phyloP scores from a whole-genome alignment of 2,797 vertebrate species.

The Spinibarbus caldwelli region DNA sequence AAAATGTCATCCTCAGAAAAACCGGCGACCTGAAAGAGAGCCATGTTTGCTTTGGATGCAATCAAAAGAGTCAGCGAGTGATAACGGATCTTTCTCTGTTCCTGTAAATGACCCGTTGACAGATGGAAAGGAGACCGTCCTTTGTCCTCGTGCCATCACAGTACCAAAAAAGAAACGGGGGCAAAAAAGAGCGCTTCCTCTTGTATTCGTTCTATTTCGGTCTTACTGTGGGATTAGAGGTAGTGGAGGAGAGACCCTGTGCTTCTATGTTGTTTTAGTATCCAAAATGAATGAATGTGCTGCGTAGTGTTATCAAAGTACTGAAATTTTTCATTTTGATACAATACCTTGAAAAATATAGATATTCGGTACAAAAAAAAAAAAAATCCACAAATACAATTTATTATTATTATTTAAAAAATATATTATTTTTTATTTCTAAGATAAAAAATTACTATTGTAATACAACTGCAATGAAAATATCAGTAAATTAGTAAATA shows the following conservation, averaged over 20 bases:
- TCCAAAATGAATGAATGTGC: neutral
- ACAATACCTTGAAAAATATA: neutral
- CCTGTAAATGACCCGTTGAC: conserved; percentile 59
- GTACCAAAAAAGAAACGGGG: conserved; percentile 37
- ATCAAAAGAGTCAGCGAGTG: conserved; percentile 47
- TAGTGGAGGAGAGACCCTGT: neutral
- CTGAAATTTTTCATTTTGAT: neutral
- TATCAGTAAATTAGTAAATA: no score
- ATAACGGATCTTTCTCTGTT: conserved; percentile 59
- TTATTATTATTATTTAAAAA: no score
- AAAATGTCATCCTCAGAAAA: conserved; percentile 47
- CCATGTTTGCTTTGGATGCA: conserved; percentile 59
- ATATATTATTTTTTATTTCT: no score
- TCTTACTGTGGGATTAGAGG: conserved; percentile 17
- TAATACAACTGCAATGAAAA: no score
- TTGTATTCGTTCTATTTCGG: conserved; percentile 48
- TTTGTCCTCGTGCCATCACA: conserved; percentile 47
- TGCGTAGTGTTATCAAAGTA: neutral
- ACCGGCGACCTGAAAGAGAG: conserved; percentile 48
- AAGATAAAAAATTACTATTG: no score
- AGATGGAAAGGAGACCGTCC: conserved; percentile 55
- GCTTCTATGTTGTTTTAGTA: neutral
- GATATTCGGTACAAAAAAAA: neutral
- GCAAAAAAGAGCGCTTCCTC: conserved; percentile 37
- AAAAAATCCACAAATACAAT: neutral